Percentiles rank a stretch among this genome's conserved stretches.
Conservation (phyloP, 2,113 vertebrate species). For the Tragulus kanchil region DNA sequence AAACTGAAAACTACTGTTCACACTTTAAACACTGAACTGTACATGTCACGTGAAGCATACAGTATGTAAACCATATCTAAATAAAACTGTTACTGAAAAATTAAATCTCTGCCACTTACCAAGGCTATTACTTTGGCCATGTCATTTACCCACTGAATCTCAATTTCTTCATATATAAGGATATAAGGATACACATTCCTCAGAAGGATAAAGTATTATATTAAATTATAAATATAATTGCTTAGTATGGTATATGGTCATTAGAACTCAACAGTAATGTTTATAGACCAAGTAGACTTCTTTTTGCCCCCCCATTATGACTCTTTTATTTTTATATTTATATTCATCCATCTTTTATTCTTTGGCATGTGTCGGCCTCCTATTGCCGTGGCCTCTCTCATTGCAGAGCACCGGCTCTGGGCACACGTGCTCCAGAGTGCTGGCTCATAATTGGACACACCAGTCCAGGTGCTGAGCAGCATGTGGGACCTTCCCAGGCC, state of each 20-base stretch:
- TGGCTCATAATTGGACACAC: too few species aligned
- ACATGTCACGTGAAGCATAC: neutral
- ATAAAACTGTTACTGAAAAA: slow-evolving; percentile 29
- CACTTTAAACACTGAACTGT: slow-evolving; percentile 27
- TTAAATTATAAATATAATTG: slow-evolving; percentile 46
- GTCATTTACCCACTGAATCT: slow-evolving; percentile 31
- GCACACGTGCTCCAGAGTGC: too few species aligned
- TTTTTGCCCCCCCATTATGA: too few species aligned
- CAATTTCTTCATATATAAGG: slow-evolving; percentile 45
- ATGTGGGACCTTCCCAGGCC: too few species aligned
- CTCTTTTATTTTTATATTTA: too few species aligned
- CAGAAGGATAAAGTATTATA: neutral
- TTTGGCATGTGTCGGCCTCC: too few species aligned
- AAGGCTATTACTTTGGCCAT: neutral
- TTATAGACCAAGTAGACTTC: neutral
- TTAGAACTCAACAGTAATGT: neutral
- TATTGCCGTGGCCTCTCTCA: too few species aligned
- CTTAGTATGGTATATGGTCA: neutral
- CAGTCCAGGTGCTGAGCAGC: too few species aligned
- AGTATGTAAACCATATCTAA: neutral
- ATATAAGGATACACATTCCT: neutral
- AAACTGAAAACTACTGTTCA: neutral
- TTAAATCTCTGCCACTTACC: neutral
- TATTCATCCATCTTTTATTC: too few species aligned
- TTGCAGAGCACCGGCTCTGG: too few species aligned